Evolutionary conservation across 2,113 vertebrate genomes (phyloP), one percentile per base, ranked within the genome.

Genomic region (Balaeniceps rex): DNA sequence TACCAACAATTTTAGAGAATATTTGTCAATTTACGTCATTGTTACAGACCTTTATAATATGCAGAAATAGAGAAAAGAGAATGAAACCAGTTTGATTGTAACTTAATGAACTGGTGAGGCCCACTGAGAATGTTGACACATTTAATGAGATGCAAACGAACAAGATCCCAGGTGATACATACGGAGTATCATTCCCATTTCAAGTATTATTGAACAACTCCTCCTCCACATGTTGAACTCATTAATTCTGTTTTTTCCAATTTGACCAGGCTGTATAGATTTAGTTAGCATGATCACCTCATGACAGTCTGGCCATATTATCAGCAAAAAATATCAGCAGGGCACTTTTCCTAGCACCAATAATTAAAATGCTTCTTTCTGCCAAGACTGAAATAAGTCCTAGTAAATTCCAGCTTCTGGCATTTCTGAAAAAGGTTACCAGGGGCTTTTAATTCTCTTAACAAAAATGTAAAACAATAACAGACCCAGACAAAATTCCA

Each of bases 331-430:
- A 54, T 61, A 96, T 28, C 94, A 96, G 88, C 87, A 89, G 81
- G 87, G 68, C 84, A 81, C 44, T 90, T 95, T 88, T 74, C 68
- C 81, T 83, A 88, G 88, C 65, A 86, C 96, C 69, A 81, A 76
- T 82, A 96, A 95, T 95, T 95, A 96, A 94, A 96, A 51, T 0
- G 10, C n/a, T 78, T 36, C 6, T 31, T 93, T 82, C 90, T 96
- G 96, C 94, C 94, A 95, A 94, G 86, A 71, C 76, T 36, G 40
- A 70, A 93, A 88, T 74, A 60, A 83, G 29, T 58, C 47, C 74
- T 49, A 75, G 69, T 76, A 96, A 96, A 97, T 91, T 96, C 95
- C 89, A 96, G 57, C 83, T 97, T 95, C 95, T 97, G 91, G 88
- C 94, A 94, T 79, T 88, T 71, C 89, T 90, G 71, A 80, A 92